Evolutionary conservation across 2,888 invertebrate genomes (phyloP), one percentile per base, ranked within the genome.

Genomic region (Portevinia maculata): DNA sequence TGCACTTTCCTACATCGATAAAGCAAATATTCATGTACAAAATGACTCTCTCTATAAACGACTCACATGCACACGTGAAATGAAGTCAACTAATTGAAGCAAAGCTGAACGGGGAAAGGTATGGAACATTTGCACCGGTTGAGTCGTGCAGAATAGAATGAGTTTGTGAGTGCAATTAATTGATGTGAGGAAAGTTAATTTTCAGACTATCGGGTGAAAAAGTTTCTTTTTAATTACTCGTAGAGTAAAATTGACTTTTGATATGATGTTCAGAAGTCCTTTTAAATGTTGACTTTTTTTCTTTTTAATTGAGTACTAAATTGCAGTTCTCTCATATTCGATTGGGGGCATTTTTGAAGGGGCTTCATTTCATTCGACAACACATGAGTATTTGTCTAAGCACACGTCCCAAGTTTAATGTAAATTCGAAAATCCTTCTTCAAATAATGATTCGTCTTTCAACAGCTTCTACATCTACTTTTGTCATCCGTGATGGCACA

Each of bases 21-120:
- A 69, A 44, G 74, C 55, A 67, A 67, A 78, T 71, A 50, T 55
- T 46, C 60, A 71, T 73, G 60, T 57, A 50, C 74, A 67, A 59
- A 73, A 64, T 62, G 62, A 73, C 34, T 67, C 59, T 59, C 52
- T 4, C 13, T 65, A 44, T 59, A 52, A 67, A 65, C n/a, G n/a
- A n/a, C n/a, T n/a, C n/a, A n/a, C n/a, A n/a, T 69, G 73, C 59
- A 60, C 75, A 70, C 64, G 64, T 57, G 64, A 69, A 69, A 81
- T 70, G 39, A 81, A 75, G 79, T 81, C 70, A 75, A 74, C 79
- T 75, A 81, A 81, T 81, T 79, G 79, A 74, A 74, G 59, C 53
- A 24, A n/a, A n/a, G n/a, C n/a, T 24, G 30, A 30, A 30, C 5
- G 46, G 19, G 13, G 55, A 19, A 46, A 21, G 60, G 11, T 57